A percentile compares a stretch with the other conserved stretches of the same genome.
Conservation (phyloP, 1,140 invertebrate genomes). For the Ectropis grisescens region DNA sequence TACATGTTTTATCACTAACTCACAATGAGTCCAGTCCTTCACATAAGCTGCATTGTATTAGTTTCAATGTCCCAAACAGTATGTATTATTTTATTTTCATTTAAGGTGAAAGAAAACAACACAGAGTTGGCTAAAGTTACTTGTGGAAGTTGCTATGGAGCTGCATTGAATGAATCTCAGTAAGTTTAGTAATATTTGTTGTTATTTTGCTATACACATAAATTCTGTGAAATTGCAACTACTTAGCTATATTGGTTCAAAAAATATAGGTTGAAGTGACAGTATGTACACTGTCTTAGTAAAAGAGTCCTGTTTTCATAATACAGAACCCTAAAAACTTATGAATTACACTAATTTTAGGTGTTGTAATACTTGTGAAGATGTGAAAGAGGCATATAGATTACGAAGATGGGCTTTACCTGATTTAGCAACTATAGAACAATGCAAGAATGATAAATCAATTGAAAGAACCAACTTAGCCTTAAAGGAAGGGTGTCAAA, state of each 20-base stretch:
- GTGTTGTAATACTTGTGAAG: slow-evolving; percentile 98
- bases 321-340: too few relatives aligned
- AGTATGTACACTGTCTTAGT: not conserved
- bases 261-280: not conserved
- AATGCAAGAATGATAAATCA: slow-evolving; percentile 89
- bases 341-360: slow-evolving; percentile 68
- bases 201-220: slow-evolving; percentile 10
- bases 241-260: not conserved
- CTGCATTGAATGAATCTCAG: slow-evolving; percentile 80
- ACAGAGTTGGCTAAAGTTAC: slow-evolving; percentile 37
- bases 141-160: slow-evolving; percentile 88
- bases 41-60: too few relatives aligned
- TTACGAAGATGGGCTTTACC: slow-evolving; percentile 89
- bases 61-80: too few relatives aligned
- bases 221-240: not conserved
- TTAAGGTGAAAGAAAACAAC: slow-evolving; percentile 58
- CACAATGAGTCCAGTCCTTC: too few relatives aligned
- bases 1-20: too few relatives aligned
- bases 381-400: slow-evolving; percentile 93
- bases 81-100: too few relatives aligned
- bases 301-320: too few relatives aligned
- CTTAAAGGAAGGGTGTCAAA: slow-evolving; percentile 93
- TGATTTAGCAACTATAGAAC: slow-evolving; percentile 83
- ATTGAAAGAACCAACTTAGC: slow-evolving; percentile 79
- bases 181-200: slow-evolving; percentile 45